These are phyloP conservation scores for Monarcha castaneiventris DNA, from an alignment of 2,113 vertebrate species.

Conservation along the genomic window DNA sequence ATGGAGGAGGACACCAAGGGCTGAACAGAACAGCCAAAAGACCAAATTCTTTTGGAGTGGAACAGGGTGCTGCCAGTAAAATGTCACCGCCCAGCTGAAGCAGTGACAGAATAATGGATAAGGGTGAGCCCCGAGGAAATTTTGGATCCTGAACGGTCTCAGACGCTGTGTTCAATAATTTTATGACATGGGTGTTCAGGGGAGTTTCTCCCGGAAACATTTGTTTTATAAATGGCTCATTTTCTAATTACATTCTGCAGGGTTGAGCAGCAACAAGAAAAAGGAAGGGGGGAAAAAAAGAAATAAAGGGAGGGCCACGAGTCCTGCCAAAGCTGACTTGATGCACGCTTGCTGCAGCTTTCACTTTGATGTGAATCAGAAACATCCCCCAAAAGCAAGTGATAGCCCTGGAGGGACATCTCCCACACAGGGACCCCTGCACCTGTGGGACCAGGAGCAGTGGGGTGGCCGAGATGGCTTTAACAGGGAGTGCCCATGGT, in stretches of 20 bases:
- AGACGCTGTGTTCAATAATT: not conserved
- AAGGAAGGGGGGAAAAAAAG: not conserved
- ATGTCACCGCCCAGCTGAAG: slow-evolving; percentile 9
- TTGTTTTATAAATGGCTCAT: slow-evolving; percentile 55
- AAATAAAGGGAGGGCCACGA: not conserved
- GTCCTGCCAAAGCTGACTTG: slow-evolving; percentile 16
- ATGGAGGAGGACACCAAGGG: not conserved
- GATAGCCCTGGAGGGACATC: not conserved
- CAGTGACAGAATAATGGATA: slow-evolving; percentile 38
- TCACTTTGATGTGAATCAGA: not conserved
- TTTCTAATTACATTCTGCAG: slow-evolving; percentile 57
- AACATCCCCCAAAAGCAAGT: rapidly evolving
- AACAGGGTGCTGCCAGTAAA: slow-evolving; percentile 24
- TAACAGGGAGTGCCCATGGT: not conserved
- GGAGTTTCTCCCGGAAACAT: slow-evolving; percentile 55
- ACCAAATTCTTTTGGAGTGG: not conserved
- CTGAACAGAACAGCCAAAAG: not conserved
- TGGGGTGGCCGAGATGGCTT: not conserved
- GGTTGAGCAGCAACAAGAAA: slow-evolving; percentile 6
- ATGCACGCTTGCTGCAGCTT: not conserved
- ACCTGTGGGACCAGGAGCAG: not conserved
- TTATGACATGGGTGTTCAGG: slow-evolving; percentile 46
- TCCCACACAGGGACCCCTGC: not conserved
- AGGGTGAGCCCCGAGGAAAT: slow-evolving; percentile 27
- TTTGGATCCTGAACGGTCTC: not conserved